These are phyloP conservation scores for Timema podura DNA, from an alignment of 2,888 invertebrate species.

Conservation along the genomic window DNA sequence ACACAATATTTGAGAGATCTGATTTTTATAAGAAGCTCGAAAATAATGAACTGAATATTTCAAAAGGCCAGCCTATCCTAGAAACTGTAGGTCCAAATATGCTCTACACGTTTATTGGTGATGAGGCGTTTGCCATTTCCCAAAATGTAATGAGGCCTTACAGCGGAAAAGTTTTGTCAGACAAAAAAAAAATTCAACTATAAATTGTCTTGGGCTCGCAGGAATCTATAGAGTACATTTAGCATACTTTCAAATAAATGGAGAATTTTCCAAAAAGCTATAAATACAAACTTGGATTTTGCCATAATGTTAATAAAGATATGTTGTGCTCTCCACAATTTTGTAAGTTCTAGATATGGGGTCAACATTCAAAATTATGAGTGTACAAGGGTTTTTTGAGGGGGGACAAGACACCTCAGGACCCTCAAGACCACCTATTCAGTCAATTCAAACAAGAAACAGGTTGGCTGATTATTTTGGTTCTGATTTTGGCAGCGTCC, in stretches of 20 bases:
- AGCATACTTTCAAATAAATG: slow-evolving; percentile 5
- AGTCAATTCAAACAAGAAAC: no score
- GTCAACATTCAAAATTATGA: not conserved
- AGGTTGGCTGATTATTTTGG: not conserved
- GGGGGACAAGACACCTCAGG: not conserved
- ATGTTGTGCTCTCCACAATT: not conserved
- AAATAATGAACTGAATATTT: not conserved
- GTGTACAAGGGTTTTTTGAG: not conserved
- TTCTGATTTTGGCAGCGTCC: not conserved
- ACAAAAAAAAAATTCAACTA: not conserved
- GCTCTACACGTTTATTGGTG: not conserved
- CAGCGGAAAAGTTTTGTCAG: not conserved
- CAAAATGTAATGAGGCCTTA: not conserved
- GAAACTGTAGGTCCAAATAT: not conserved
- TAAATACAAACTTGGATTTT: slow-evolving; percentile 1
- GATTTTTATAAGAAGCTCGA: not conserved
- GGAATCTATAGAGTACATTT: not conserved
- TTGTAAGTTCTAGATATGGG: not conserved
- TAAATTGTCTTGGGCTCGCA: not conserved
- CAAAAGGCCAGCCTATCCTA: not conserved
- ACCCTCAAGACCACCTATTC: not conserved
- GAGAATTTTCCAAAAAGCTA: not conserved
- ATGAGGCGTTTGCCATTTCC: not conserved
- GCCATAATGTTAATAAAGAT: not conserved
- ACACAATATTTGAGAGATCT: slow-evolving; percentile 6